Evolutionary conservation across 2,888 invertebrate genomes (phyloP).

Genomic region (Polydrusus tereticollis): DNA sequence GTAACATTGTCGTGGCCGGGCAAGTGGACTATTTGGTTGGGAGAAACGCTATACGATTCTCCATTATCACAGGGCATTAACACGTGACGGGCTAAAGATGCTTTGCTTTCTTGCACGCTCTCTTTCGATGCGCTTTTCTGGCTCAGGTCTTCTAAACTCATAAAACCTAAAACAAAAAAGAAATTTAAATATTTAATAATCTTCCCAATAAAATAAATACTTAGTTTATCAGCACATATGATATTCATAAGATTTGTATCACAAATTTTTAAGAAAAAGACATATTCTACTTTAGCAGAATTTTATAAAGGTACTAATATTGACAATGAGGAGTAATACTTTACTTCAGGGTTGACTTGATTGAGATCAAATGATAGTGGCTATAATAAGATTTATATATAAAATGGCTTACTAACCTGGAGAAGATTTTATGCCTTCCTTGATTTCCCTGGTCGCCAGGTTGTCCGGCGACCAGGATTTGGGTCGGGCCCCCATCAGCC

Average conservation of each 20-base stretch:
- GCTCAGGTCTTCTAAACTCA: constrained; percentile 77
- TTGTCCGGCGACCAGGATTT: constrained; percentile 73
- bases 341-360: too few relatives aligned
- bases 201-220: too few relatives aligned
- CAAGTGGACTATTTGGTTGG: constrained; percentile 89
- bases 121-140: constrained; percentile 60
- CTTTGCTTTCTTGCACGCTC: constrained; percentile 56
- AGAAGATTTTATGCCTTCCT: constrained; percentile 72
- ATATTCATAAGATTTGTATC: too few relatives aligned
- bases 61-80: constrained; percentile 89
- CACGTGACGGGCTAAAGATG: constrained; percentile 75
- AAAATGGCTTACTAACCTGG: constrained; percentile 70
- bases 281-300: too few relatives aligned
- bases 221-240: too few relatives aligned
- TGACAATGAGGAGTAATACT: too few relatives aligned
- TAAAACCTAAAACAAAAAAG: constrained; percentile 64
- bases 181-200: too few relatives aligned
- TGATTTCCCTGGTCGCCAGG: constrained; percentile 72
- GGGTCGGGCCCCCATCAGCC: constrained; percentile 64
- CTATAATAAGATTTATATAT: too few relatives aligned
- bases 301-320: too few relatives aligned
- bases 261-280: too few relatives aligned
- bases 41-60: constrained; percentile 89
- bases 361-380: too few relatives aligned
- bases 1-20: constrained; percentile 65